Conservation (phyloP, 2,888 invertebrate species). For the Drosophila mercatorum region DNA sequence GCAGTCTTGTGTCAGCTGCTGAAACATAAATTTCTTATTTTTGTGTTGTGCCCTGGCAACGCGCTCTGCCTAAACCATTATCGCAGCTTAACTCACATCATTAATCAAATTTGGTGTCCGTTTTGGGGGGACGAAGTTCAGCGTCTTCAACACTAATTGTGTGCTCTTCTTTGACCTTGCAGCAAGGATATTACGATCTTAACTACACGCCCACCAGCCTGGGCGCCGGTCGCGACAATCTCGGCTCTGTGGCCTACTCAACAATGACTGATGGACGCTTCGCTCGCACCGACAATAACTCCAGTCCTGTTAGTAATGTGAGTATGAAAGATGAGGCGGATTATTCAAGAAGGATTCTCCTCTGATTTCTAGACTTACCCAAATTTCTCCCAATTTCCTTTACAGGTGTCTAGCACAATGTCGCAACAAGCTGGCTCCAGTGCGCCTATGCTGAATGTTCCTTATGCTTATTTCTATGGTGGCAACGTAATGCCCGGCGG, state of each 20-base stretch:
- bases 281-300: conserved; percentile 91
- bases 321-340: conserved; percentile 34
- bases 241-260: conserved; percentile 89
- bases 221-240: conserved; percentile 88
- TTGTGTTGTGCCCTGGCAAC: conserved; percentile 36
- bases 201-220: conserved; percentile 90
- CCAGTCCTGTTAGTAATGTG: conserved; percentile 88
- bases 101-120: conserved; percentile 25
- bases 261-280: conserved; percentile 89
- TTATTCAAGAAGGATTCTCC: no score
- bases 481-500: conserved; percentile 89
- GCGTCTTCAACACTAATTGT: conserved; percentile 13
- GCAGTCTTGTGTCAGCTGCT: conserved; percentile 33
- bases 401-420: conserved; percentile 89
- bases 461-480: conserved; percentile 88
- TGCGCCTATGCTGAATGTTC: conserved; percentile 85
- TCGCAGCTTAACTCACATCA: conserved; percentile 45
- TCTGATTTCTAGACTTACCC: background rate
- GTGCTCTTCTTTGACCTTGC: conserved; percentile 38
- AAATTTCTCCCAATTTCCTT: background rate
- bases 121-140: background rate
- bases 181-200: conserved; percentile 88
- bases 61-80: conserved; percentile 40
- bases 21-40: background rate
- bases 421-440: conserved; percentile 88